Evolutionary conservation across 2,888 invertebrate species (phyloP).

Genomic region (Aspidiotus destructor): DNA sequence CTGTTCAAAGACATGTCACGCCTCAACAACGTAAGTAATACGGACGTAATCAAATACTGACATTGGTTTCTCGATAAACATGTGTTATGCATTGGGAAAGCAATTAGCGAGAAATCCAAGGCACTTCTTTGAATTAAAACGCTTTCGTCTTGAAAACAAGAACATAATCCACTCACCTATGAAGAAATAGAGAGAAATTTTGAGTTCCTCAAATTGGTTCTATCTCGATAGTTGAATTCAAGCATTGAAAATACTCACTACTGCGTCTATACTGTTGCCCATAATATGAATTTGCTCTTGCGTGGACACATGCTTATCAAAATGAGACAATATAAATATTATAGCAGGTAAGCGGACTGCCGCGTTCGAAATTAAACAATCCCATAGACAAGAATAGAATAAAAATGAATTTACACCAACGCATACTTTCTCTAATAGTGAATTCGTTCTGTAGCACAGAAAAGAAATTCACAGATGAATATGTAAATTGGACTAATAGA

Average conservation of each 20-base stretch:
- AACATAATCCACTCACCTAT: conserved; percentile 65
- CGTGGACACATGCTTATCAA: conserved; percentile 65
- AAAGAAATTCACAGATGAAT: neutral
- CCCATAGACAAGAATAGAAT: conserved; percentile 84
- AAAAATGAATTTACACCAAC: conserved; percentile 63
- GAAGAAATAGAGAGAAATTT: conserved; percentile 8
- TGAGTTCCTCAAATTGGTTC: too few relatives aligned
- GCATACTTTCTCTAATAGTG: conserved; percentile 59
- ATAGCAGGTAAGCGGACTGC: conserved; percentile 72
- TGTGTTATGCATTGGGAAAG: conserved; percentile 74
- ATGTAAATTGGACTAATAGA: neutral
- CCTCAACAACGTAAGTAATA: conserved; percentile 62
- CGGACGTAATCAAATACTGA: conserved; percentile 61
- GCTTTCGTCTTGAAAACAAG: conserved; percentile 66
- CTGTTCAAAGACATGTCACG: conserved; percentile 84
- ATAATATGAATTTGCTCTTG: conserved; percentile 73
- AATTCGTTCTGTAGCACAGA: conserved; percentile 47
- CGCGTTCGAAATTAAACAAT: conserved; percentile 70
- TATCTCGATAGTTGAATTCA: too few relatives aligned
- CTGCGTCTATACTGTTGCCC: conserved; percentile 71
- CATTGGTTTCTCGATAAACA: conserved; percentile 59
- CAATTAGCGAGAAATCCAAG: conserved; percentile 68
- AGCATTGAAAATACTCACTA: conserved; percentile 49
- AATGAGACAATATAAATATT: conserved; percentile 66
- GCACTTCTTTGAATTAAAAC: conserved; percentile 77